Evolutionary conservation across 2,888 invertebrate species (phyloP).

Genomic region (Lithophane semibrunnea): DNA sequence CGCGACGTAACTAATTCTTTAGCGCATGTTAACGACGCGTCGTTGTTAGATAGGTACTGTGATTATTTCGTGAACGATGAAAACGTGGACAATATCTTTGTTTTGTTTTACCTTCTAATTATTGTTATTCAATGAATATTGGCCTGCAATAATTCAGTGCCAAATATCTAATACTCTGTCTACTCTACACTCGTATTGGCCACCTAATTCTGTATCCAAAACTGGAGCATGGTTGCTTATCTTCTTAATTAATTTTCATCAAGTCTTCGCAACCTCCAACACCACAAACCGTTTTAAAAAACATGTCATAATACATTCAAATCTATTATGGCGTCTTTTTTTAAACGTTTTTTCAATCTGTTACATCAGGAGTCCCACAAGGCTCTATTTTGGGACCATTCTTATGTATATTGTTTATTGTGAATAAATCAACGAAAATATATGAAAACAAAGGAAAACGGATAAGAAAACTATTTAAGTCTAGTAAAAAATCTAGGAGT

Average conservation of each 20-base stretch:
- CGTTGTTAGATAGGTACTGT: conserved; percentile 2
- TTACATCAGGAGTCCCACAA: background rate
- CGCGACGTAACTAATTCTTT: too few species aligned
- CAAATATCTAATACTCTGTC: background rate
- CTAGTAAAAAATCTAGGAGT: background rate
- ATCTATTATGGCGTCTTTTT: too few species aligned
- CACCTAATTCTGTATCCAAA: background rate
- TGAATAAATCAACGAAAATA: background rate
- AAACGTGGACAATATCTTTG: background rate
- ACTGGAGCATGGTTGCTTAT: background rate
- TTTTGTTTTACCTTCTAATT: background rate
- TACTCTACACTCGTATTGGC: background rate
- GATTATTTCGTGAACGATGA: background rate
- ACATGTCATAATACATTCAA: too few species aligned
- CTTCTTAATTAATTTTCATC: background rate
- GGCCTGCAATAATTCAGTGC: background rate
- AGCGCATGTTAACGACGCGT: too few species aligned
- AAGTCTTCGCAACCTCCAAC: background rate
- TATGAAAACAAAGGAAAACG: background rate
- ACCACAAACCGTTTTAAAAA: background rate
- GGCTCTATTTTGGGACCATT: background rate
- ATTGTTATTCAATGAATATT: background rate
- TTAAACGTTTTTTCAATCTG: background rate
- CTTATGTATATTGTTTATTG: too few species aligned
- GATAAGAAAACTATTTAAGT: background rate